Base-by-base conservation (phyloP, 2,113 vertebrate genomes). In the Climacteris rufus region DNA sequence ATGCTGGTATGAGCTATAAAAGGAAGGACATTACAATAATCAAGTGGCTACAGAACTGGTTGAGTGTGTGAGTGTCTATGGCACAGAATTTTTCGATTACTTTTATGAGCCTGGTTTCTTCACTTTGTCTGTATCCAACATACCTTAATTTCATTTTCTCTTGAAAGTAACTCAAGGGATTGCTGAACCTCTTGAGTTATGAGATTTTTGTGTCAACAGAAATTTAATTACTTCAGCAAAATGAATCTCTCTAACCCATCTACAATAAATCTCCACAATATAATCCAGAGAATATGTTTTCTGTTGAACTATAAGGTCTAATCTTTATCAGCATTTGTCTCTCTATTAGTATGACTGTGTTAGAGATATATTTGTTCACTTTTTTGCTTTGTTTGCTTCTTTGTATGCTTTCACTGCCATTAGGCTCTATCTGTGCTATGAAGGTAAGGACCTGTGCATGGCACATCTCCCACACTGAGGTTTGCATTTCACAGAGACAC, bases 171-270 rank as follows among this genome's bases (percentile, higher is more conserved):
- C 91, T 94, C 90, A 64, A 86, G 82, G 76, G 83, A 92, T 82
- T 81, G 52, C 79, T 92, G 83, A 95, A 82, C 53, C 70, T 92
- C 77, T 79, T 95, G 81, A 91, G 76, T 96, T 95, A 95, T 45
- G 87, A 95, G 68, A 65, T 92, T 94, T 96, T 86, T 91, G 54
- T 96, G 93, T 97, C 96, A 97, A 95, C 87, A 87, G 83, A 93
- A 96, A 93, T 88, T 87, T 95, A 96, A 95, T 96, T 96, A 95
- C 69, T 75, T 93, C 49, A 76, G 84, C 15, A 3, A 89, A 95
- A 96, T 93, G 45, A 91, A 93, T 92, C 52, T 49, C 47, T 75
- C 37, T 89, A 89, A 65, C 35, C 92, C 66, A 77, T 79, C 61
- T 82, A 40, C 81, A 93, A 90, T 96, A 95, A 93, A 95, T 85